phyloP scores from a whole-genome alignment of 1,140 invertebrate genomes.

The Antheraea pernyi region DNA sequence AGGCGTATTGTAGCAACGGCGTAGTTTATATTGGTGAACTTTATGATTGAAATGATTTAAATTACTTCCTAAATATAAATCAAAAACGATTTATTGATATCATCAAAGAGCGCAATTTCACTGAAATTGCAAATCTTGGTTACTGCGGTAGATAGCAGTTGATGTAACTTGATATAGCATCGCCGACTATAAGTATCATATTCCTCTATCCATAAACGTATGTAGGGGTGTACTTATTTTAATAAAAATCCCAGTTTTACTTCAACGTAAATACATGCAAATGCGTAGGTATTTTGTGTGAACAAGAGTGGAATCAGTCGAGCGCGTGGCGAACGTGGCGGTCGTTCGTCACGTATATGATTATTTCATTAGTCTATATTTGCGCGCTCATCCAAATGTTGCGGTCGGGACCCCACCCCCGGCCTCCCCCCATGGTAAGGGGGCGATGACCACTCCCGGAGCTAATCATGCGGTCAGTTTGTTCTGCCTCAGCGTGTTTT shows the following conservation, averaged over 20 bases:
- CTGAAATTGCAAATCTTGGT: slow-evolving; percentile 27
- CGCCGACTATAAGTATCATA: no score
- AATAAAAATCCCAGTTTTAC: no score
- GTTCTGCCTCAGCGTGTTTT: slow-evolving; percentile 78
- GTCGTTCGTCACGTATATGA: slow-evolving; percentile 73
- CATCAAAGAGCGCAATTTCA: slow-evolving; percentile 27
- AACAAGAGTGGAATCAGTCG: slow-evolving; percentile 52
- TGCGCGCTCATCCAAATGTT: slow-evolving; percentile 71
- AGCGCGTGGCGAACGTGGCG: slow-evolving; percentile 28
- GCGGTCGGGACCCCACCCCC: slow-evolving; percentile 27
- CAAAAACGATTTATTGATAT: background rate
- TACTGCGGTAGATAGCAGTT: background rate
- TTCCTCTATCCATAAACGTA: no score
- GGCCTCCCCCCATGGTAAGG: slow-evolving; percentile 26
- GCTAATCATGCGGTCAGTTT: slow-evolving; percentile 79
- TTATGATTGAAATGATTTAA: background rate
- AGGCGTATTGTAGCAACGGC: background rate
- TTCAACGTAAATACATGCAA: background rate
- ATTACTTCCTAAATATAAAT: background rate
- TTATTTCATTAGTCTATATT: slow-evolving; percentile 78
- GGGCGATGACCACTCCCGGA: slow-evolving; percentile 68
- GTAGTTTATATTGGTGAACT: background rate
- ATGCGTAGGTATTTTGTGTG: slow-evolving; percentile 29
- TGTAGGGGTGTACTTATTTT: no score
- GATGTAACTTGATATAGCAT: background rate